Percentiles rank a stretch among this genome's conserved stretches.
phyloP scores from a whole-genome alignment of 2,113 vertebrate species.

The Nicator chloris region DNA sequence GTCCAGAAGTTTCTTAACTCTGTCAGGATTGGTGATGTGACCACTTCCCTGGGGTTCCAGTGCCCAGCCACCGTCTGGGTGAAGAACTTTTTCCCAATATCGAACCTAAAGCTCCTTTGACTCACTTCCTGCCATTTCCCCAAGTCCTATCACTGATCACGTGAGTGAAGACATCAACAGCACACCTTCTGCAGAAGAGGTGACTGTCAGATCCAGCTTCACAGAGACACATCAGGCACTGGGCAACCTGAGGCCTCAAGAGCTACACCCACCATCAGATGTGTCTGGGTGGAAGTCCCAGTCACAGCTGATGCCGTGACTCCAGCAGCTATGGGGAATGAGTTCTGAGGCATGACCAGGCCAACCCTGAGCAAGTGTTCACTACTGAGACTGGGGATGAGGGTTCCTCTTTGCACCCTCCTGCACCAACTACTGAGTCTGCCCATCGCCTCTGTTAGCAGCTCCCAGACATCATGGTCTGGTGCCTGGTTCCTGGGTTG shows the following conservation, averaged over 20 bases:
- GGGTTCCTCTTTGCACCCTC: not conserved
- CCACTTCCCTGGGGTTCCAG: not conserved
- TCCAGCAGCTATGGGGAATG: not conserved
- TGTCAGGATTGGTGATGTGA: not conserved
- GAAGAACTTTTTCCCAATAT: not conserved
- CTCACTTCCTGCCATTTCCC: not conserved
- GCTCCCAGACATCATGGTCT: rapidly evolving
- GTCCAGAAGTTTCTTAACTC: not conserved
- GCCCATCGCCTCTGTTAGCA: not conserved
- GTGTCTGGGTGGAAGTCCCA: not conserved
- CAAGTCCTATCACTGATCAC: not conserved
- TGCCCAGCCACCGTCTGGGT: rapidly evolving
- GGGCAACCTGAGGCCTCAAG: not conserved
- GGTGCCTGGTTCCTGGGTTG: not conserved
- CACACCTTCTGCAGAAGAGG: not conserved
- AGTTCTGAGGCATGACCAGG: not conserved
- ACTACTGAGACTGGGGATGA: not conserved
- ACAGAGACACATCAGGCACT: not conserved
- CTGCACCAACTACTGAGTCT: not conserved
- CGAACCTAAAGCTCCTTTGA: not conserved
- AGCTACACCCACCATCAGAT: not conserved
- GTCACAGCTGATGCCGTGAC: not conserved
- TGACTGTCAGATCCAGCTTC: not conserved
- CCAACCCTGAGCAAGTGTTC: not conserved
- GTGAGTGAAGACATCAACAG: not conserved